Conservation (phyloP, 1,140 invertebrate genomes). For the Drosophila virilis region DNA sequence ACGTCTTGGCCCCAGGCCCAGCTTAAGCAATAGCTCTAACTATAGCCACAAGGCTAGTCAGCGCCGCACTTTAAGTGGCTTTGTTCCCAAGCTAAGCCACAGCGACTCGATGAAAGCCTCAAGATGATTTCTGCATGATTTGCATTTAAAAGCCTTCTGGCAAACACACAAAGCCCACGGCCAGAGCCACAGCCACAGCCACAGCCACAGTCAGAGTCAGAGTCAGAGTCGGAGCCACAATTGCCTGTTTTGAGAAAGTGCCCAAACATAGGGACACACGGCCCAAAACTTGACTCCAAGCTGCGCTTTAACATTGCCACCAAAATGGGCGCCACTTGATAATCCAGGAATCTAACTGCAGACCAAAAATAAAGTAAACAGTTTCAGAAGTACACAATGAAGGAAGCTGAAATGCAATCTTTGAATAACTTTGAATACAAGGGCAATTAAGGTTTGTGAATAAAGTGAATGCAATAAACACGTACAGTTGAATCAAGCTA, state of each 20-base stretch:
- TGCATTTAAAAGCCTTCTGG: conserved; percentile 60
- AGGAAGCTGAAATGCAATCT: background rate
- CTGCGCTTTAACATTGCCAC: conserved; percentile 12
- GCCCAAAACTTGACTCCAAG: conserved; percentile 9
- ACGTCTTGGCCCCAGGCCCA: background rate
- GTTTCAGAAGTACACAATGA: background rate
- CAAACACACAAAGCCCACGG: conserved; percentile 7
- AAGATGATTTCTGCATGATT: conserved; percentile 73
- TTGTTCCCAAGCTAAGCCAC: conserved; percentile 59
- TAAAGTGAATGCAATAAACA: no score
- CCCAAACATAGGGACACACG: background rate
- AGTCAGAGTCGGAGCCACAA: background rate
- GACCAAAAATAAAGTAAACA: background rate
- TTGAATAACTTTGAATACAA: background rate
- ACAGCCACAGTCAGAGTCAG: background rate
- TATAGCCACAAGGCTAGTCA: conserved; percentile 72
- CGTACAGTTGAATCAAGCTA: no score
- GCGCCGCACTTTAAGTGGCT: conserved; percentile 71
- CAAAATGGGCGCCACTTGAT: conserved; percentile 31
- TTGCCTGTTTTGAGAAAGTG: conserved; percentile 42
- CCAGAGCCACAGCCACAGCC: background rate
- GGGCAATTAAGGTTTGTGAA: background rate
- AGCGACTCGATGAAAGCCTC: conserved; percentile 21
- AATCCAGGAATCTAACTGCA: background rate
- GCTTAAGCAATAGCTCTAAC: background rate